Evolutionary conservation across 2,113 vertebrate species (phyloP).

Genomic region (Plestiodon gilberti): DNA sequence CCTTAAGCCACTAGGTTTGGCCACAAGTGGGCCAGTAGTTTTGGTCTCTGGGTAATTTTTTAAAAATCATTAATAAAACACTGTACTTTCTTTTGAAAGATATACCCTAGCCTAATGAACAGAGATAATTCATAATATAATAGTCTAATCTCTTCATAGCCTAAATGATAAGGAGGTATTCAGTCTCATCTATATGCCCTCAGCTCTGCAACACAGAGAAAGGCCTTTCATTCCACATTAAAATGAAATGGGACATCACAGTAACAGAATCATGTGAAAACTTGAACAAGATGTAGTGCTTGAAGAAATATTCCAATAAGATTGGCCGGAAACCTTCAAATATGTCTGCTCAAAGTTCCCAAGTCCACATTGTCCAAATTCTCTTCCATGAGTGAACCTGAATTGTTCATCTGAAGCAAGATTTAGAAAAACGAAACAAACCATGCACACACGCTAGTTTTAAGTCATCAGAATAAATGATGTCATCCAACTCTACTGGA

Average conservation of each 20-base stretch:
- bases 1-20: constrained; percentile 4
- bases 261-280: constrained; percentile 43
- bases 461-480: constrained; percentile 58
- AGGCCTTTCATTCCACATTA: constrained; percentile 15
- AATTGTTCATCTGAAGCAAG: constrained; percentile 57
- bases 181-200: background rate
- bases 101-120: constrained; percentile 1
- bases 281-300: constrained; percentile 65
- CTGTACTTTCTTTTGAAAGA: constrained; percentile 34
- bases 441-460: constrained; percentile 7
- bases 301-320: constrained; percentile 37
- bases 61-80: constrained; percentile 15
- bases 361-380: constrained; percentile 20
- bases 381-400: constrained; percentile 24
- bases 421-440: constrained; percentile 34
- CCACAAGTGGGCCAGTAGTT: background rate
- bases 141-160: background rate
- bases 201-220: constrained; percentile 10
- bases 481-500: constrained; percentile 55
- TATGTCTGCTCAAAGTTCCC: background rate
- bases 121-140: constrained; percentile 2
- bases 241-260: constrained; percentile 1
- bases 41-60: background rate
- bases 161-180: background rate
- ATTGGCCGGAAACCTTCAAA: constrained; percentile 41